Evolutionary conservation across 2,797 vertebrate genomes (phyloP).

Genomic region (Echiichthys vipera): DNA sequence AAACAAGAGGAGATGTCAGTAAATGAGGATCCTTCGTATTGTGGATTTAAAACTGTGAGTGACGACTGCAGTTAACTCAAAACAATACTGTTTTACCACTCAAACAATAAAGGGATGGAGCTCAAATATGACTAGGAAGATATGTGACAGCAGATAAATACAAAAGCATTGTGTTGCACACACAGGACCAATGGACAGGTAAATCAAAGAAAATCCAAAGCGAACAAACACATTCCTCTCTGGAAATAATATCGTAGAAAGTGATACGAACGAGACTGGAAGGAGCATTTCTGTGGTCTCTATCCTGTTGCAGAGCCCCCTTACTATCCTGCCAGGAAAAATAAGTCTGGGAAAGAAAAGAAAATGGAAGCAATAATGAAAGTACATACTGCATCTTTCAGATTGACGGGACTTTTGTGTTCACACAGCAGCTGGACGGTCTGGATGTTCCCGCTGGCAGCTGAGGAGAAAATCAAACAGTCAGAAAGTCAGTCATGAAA

Average conservation of each 20-base stretch:
- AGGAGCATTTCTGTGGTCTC: slow-evolving; percentile 39
- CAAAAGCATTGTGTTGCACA: background rate
- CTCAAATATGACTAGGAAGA: background rate
- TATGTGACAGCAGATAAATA: background rate
- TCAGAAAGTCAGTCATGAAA: slow-evolving; percentile 17
- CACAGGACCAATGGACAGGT: background rate
- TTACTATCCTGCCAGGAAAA: slow-evolving; percentile 45
- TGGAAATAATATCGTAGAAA: slow-evolving; percentile 13
- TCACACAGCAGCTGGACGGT: slow-evolving; percentile 92
- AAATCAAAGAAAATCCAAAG: slow-evolving; percentile 7
- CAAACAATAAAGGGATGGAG: background rate
- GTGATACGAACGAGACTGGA: slow-evolving; percentile 11
- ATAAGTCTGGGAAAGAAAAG: slow-evolving; percentile 13
- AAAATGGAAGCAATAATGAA: slow-evolving; percentile 23
- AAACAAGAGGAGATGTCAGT: slow-evolving; percentile 21
- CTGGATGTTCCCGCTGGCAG: slow-evolving; percentile 87
- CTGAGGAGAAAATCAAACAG: slow-evolving; percentile 75
- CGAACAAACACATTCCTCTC: background rate
- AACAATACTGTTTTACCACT: background rate
- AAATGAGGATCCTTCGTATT: slow-evolving; percentile 8
- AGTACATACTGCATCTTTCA: slow-evolving; percentile 91
- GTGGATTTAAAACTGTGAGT: background rate
- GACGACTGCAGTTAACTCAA: slow-evolving; percentile 3
- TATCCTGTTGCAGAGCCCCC: slow-evolving; percentile 17
- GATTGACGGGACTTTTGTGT: slow-evolving; percentile 88